Evolutionary conservation across 1,140 invertebrate genomes (phyloP).

Genomic region (Drosophila grimshawi): DNA sequence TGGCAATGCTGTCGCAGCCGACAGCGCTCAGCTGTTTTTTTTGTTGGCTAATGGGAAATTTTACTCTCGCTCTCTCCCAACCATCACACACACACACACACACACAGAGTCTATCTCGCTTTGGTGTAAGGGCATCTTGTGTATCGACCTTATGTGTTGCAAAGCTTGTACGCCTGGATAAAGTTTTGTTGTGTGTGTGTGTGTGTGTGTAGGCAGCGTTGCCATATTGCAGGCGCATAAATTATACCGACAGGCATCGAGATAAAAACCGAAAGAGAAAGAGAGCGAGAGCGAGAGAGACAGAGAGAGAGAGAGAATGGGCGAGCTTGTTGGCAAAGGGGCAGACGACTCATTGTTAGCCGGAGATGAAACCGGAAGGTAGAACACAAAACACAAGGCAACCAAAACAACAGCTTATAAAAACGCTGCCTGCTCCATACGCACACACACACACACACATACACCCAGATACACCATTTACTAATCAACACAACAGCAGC

Average conservation of each 20-base stretch:
- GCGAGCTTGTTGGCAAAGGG: slow-evolving; percentile 14
- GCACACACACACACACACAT: slow-evolving; percentile 22
- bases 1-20: slow-evolving; percentile 50
- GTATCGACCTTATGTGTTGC: slow-evolving; percentile 76
- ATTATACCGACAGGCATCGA: slow-evolving; percentile 64
- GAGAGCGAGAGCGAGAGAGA: slow-evolving; percentile 14
- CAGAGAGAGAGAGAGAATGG: background rate
- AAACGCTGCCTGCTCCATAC: slow-evolving; percentile 33
- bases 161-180: slow-evolving; percentile 70
- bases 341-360: slow-evolving; percentile 65
- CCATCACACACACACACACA: background rate
- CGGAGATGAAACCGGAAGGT: slow-evolving; percentile 81
- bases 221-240: slow-evolving; percentile 79
- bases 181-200: slow-evolving; percentile 50
- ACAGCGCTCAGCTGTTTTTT: slow-evolving; percentile 73
- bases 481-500: slow-evolving; percentile 73
- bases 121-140: slow-evolving; percentile 63
- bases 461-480: slow-evolving; percentile 57
- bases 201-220: slow-evolving; percentile 56
- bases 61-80: slow-evolving; percentile 18
- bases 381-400: slow-evolving; percentile 58
- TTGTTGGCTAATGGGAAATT: slow-evolving; percentile 57
- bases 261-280: slow-evolving; percentile 12
- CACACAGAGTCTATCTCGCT: slow-evolving; percentile 40
- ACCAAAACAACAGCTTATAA: slow-evolving; percentile 67